phyloP scores from a whole-genome alignment of 2,888 invertebrate genomes.

The Odontomyia ornata region DNA sequence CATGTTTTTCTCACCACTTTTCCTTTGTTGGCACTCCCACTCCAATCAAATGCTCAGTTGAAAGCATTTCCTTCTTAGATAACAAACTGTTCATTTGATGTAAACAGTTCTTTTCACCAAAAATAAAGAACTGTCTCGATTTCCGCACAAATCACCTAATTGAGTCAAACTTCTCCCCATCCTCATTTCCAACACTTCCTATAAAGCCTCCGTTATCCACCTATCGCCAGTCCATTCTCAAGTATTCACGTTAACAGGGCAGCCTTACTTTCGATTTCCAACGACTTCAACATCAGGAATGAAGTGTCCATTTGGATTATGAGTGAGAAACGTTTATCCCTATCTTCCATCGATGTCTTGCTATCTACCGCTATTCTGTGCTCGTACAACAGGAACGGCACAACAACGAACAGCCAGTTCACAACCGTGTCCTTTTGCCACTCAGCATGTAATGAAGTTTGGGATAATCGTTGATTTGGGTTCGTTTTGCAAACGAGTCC shows the following conservation, averaged over 20 bases:
- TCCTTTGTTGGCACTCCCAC: no score
- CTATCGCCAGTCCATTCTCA: background rate
- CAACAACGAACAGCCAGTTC: background rate
- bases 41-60: no score
- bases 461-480: constrained; percentile 19
- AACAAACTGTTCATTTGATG: constrained; percentile 24
- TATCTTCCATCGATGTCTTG: background rate
- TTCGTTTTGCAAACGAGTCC: constrained; percentile 28
- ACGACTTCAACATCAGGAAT: background rate
- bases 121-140: constrained; percentile 21
- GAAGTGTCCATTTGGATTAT: constrained; percentile 27
- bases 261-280: background rate
- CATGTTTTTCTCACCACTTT: background rate
- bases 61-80: no score
- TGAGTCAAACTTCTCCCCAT: background rate
- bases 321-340: background rate
- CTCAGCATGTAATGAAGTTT: constrained; percentile 5
- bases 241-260: background rate
- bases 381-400: constrained; percentile 16
- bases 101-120: constrained; percentile 8
- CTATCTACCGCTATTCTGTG: background rate
- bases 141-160: constrained; percentile 28
- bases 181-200: background rate
- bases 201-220: background rate
- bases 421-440: background rate